A percentile compares a stretch with the other conserved stretches of the same genome.
phyloP scores from a whole-genome alignment of 2,888 invertebrate genomes.

The Theodoxus fluviatilis region DNA sequence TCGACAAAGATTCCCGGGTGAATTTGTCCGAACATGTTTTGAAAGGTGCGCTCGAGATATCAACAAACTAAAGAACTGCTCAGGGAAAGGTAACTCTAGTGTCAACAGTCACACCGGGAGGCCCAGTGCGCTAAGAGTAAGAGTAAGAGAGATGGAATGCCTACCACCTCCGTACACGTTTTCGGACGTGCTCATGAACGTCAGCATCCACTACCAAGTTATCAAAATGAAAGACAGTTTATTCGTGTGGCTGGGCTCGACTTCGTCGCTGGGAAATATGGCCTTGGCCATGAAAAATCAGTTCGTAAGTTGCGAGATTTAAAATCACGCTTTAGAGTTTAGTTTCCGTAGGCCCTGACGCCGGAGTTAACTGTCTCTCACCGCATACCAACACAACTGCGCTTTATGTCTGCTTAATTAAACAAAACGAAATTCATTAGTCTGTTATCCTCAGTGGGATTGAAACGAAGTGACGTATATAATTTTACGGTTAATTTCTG shows the following conservation, averaged over 20 bases:
- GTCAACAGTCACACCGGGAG: too few relatives aligned
- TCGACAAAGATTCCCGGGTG: background rate
- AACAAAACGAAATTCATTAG: slow-evolving; percentile 4
- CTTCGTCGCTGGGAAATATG: slow-evolving; percentile 44
- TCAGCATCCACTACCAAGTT: slow-evolving; percentile 45
- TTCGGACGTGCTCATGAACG: slow-evolving; percentile 26
- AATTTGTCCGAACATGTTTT: slow-evolving; percentile 46
- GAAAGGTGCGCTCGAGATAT: slow-evolving; percentile 43
- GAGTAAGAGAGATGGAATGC: background rate
- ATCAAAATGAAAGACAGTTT: slow-evolving; percentile 49
- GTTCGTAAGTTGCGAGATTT: slow-evolving; percentile 38
- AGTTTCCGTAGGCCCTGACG: background rate
- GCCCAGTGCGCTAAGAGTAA: too few relatives aligned
- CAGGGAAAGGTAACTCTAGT: too few relatives aligned
- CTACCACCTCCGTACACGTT: slow-evolving; percentile 21
- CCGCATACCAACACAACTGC: too few relatives aligned
- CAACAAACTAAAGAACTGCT: background rate
- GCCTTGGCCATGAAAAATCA: slow-evolving; percentile 50
- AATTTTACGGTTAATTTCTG: too few relatives aligned
- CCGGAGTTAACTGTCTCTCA: too few relatives aligned
- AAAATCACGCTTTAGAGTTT: background rate
- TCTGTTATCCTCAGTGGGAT: too few relatives aligned
- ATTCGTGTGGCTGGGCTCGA: slow-evolving; percentile 50
- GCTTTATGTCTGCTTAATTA: too few relatives aligned
- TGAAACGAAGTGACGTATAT: too few relatives aligned